Evolutionary conservation across 1,140 invertebrate genomes (phyloP).

Genomic region (Drosophila ohnishii): DNA sequence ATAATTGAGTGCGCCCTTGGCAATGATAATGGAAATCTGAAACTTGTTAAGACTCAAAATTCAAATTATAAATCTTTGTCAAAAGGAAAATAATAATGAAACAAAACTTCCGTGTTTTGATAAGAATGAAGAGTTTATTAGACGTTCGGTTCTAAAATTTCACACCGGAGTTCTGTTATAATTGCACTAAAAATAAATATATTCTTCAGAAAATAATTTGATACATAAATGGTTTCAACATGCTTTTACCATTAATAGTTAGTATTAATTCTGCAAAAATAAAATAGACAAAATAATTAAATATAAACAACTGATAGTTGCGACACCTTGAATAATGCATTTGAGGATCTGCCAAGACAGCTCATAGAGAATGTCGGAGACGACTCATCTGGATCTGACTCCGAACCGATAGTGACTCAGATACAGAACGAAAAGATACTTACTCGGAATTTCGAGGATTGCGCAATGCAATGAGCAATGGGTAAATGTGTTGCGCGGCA

Average conservation of each 20-base stretch:
- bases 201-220: no score
- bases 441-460: conserved; percentile 33
- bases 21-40: neutral
- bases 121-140: no score
- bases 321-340: conserved; percentile 27
- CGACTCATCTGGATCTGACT: conserved; percentile 22
- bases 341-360: conserved; percentile 24
- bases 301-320: neutral
- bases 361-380: conserved; percentile 19
- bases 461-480: conserved; percentile 44
- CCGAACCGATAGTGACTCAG: conserved; percentile 12
- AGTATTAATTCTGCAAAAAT: neutral
- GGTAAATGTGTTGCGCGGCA: conserved; percentile 14
- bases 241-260: no score
- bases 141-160: no score
- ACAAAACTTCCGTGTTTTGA: no score
- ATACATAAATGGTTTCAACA: no score
- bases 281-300: no score
- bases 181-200: no score
- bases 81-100: no score
- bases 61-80: no score
- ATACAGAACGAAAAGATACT: conserved; percentile 11
- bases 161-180: no score
- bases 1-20: conserved; percentile 24
- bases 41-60: neutral